Evolutionary conservation across 2,888 invertebrate genomes (phyloP), one percentile per base, ranked within the genome.

Genomic region (Cephus nigrinus): DNA sequence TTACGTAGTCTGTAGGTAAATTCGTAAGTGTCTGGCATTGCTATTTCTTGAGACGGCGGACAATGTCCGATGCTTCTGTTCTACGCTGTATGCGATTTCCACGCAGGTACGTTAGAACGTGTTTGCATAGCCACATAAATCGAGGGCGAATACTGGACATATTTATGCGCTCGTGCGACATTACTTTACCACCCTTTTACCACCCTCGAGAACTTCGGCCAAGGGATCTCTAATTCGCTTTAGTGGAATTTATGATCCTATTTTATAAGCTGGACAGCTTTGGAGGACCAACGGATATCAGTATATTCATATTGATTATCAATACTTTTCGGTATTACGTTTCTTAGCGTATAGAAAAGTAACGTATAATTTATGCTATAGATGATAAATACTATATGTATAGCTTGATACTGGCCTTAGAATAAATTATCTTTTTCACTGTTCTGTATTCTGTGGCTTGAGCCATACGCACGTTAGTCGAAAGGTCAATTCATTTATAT

Each of bases 101-200:
- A 77, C 75, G 36, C 71, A 75, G 71, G 75, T 71, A 77, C 77
- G 77, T 31, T 32, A 34, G 68, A 76, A 23, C 68, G 40, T 79
- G 84, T 82, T 82, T 83, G 83, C 82, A 84, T 82, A 82, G 79
- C 81, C 80, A 79, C 82, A 83, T 84, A 84, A 84, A 84, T 84
- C 82, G 81, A 80, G 80, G 80, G 78, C 80, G 77, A 82, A 82
- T 82, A 79, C 80, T 81, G 79, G 82, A 84, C 82, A 82, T 83
- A 80, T 84, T 84, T 84, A 84, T 84, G 84, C 82, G 82, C 78
- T 80, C 80, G 80, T 82, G 74, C 76, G 83, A 78, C 82, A 82
- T 81, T 84, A 84, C 84, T 82, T 78, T 81, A 80, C 77, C 80
- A 69, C 35, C 74, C 33, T 77, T 71, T 33, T 23, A 33, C 31